These are phyloP conservation scores for Epicauta chinensis DNA, from an alignment of 1,140 invertebrate genomes.

Conservation along the genomic window DNA sequence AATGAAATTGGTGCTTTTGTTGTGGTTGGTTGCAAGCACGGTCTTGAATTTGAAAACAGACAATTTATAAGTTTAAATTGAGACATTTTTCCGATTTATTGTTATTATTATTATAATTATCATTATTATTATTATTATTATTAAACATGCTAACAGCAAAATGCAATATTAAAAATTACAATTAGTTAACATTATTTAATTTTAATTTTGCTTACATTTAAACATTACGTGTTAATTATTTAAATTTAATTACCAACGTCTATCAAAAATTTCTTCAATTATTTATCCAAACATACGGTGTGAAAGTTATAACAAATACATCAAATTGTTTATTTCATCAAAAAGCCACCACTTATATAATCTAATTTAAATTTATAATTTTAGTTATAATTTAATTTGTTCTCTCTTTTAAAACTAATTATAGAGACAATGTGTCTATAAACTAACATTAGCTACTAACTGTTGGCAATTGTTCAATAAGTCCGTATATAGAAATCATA, in stretches of 20 bases:
- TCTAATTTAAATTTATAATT: no score
- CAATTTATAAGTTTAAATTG: slow-evolving; percentile 11
- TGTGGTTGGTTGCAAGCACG: slow-evolving; percentile 13
- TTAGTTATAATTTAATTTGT: no score
- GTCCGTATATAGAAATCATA: no score
- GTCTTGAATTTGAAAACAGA: background rate
- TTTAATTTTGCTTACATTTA: slow-evolving; percentile 13
- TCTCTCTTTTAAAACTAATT: no score
- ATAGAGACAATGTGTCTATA: no score
- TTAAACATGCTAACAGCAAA: slow-evolving; percentile 15
- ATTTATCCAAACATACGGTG: no score
- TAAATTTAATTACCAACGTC: slow-evolving; percentile 3
- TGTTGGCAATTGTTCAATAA: no score
- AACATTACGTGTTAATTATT: background rate
- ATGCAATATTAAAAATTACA: slow-evolving; percentile 18
- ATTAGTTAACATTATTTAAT: slow-evolving; percentile 11
- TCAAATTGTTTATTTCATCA: no score
- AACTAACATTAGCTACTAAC: no score
- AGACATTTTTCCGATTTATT: slow-evolving; percentile 1
- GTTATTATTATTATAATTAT: no score
- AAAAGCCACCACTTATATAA: no score
- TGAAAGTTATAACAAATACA: no score
- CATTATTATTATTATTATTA: background rate
- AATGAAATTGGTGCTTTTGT: slow-evolving; percentile 13
- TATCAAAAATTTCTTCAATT: background rate